These are phyloP conservation scores for Pseudois nayaur DNA, from an alignment of 2,113 vertebrate genomes.

Conservation along the genomic window DNA sequence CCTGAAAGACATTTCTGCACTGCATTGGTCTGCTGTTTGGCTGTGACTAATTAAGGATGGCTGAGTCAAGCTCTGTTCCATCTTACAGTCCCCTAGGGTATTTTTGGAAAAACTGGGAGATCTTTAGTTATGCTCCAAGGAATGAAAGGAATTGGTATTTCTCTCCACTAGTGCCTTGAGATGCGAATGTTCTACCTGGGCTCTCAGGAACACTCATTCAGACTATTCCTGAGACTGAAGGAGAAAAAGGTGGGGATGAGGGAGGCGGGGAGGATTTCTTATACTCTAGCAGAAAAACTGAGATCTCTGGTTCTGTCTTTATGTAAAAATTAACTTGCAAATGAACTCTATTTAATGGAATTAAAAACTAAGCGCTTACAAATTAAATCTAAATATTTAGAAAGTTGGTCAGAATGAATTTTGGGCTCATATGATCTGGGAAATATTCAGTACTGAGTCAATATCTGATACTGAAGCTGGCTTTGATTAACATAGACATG, in stretches of 20 bases:
- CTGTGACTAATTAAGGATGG: neutral
- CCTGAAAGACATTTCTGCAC: neutral
- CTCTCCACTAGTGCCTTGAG: neutral
- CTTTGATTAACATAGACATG: neutral
- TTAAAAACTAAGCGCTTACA: neutral
- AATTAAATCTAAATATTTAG: neutral
- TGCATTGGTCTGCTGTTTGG: neutral
- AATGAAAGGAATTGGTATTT: neutral
- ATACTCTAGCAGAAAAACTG: neutral
- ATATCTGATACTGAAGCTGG: neutral
- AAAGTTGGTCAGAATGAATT: neutral
- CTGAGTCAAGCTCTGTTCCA: neutral
- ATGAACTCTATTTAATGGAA: neutral
- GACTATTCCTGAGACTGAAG: neutral
- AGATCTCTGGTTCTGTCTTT: neutral
- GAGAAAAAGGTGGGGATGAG: neutral
- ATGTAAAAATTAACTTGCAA: neutral
- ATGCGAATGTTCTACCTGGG: neutral
- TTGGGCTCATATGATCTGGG: neutral
- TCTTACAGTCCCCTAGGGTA: neutral
- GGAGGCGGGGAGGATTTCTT: neutral
- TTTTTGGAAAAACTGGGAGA: neutral
- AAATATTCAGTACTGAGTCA: neutral
- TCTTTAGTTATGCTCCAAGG: neutral
- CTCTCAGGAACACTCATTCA: neutral